Base-by-base conservation (phyloP, 2,888 invertebrate genomes). In the Spilarctia lutea region DNA sequence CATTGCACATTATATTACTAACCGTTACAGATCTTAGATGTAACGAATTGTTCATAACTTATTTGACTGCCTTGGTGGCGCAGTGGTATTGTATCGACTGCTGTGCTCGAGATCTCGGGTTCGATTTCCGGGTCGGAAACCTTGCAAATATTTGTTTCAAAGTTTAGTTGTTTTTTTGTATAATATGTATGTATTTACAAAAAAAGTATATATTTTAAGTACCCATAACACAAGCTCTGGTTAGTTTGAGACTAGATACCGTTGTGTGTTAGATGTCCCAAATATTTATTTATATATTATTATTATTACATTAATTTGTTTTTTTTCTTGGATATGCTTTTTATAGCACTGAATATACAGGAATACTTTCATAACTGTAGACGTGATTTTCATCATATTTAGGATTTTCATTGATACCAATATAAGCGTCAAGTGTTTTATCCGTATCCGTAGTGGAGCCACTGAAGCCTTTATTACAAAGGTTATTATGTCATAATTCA, bases 401-500 rank as follows among this genome's bases (percentile, higher is more conserved):
- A 79, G 78, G 79, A 75, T 79, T 75, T 76, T 68, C 87, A 86
- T 87, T 87, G 84, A 88, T 88, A 89, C 88, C 89, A 90, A 92
- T 90, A 91, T 91, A 89, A 91, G 88, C 84, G 89, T 88, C 84
- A 88, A 91, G 89, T 88, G 88, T 90, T 91, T 91, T 90, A 91
- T 90, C 89, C 88, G 86, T n/a, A 56, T 56, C 52, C 84, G 84
- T 79, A 80, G 83, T 80, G 84, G 87, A 87, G 82, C 85, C 83
- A 81, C 85, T 82, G 78, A 87, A 86, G 86, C 91, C 91, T 91
- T 93, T 94, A 94, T 93, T 94, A 91, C 91, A 89, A 89, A 90
- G 90, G 91, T 92, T 93, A 94, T 92, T 91, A 93, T 91, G 91
- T 91, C 92, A 92, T 93, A 92, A 91, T 93, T 93, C 94, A 93